Evolutionary conservation across 1,140 invertebrate genomes (phyloP).

Genomic region (Carcinoscorpius rotundicauda): DNA sequence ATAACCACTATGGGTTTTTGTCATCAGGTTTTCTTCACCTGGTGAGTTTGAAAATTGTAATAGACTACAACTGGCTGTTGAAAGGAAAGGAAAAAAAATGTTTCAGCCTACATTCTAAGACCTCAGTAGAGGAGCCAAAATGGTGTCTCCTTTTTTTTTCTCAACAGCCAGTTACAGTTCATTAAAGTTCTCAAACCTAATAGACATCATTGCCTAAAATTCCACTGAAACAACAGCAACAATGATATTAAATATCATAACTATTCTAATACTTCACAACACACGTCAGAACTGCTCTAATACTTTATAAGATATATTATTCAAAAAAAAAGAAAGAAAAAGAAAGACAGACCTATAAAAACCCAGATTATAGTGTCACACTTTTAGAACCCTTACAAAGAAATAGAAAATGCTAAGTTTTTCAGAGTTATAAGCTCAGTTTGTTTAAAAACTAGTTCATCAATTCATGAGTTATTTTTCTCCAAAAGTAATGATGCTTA

Average conservation of each 20-base stretch:
- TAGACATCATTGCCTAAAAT: too few species aligned
- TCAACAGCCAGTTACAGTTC: too few species aligned
- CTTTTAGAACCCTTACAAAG: background rate
- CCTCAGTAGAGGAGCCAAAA: background rate
- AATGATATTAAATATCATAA: too few species aligned
- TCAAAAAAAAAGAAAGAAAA: background rate
- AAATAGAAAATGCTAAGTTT: background rate
- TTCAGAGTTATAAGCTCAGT: too few species aligned
- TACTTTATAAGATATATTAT: background rate
- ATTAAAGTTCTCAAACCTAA: too few species aligned
- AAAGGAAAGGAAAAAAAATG: background rate
- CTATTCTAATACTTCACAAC: too few species aligned
- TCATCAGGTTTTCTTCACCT: background rate
- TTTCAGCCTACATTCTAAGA: background rate
- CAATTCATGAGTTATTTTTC: background rate
- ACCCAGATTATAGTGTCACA: background rate
- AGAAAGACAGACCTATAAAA: background rate
- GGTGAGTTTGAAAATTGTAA: conserved; percentile 2
- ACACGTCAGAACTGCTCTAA: too few species aligned
- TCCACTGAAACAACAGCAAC: too few species aligned
- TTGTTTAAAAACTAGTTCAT: too few species aligned
- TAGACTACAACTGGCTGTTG: background rate
- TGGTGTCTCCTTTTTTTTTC: background rate
- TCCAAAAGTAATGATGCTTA: background rate
- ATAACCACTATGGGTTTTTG: background rate